A percentile compares a stretch with the other conserved stretches of the same genome.
Conservation (phyloP, 2,113 vertebrate genomes). For the Gasterosteus nipponicus region DNA sequence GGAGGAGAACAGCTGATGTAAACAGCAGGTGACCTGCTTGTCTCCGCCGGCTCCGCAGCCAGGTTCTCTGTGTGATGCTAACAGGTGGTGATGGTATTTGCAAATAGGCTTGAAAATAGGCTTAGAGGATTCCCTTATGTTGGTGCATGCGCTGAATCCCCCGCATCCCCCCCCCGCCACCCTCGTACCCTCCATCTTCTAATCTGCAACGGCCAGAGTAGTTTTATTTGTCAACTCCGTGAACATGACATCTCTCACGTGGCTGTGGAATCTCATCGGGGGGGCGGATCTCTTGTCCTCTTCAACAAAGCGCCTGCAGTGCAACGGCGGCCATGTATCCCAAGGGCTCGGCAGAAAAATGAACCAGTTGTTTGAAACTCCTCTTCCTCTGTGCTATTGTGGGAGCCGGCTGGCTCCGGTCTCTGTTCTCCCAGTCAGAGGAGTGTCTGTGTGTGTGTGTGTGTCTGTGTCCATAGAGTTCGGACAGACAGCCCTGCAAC, state of each 20-base stretch:
- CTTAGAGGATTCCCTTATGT: constrained; percentile 1
- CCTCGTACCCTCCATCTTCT: background rate
- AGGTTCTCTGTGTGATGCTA: background rate
- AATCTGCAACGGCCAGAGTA: background rate
- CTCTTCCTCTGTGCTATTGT: constrained; percentile 66
- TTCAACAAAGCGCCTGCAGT: constrained; percentile 68
- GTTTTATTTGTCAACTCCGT: constrained; percentile 12
- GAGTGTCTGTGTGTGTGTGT: constrained; percentile 13
- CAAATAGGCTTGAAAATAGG: constrained; percentile 12
- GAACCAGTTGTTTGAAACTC: constrained; percentile 73
- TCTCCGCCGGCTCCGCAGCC: constrained; percentile 24
- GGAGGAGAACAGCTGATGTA: constrained; percentile 32
- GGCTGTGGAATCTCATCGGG: constrained; percentile 73
- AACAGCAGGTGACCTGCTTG: constrained; percentile 73
- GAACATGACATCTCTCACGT: constrained; percentile 57
- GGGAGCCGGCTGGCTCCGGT: constrained; percentile 56
- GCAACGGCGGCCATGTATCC: constrained; percentile 52
- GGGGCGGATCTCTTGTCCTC: constrained; percentile 58
- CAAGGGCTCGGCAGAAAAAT: constrained; percentile 64
- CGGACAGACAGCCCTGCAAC: constrained; percentile 17
- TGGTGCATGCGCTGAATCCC: background rate
- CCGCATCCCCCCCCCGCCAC: background rate
- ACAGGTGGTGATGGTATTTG: background rate
- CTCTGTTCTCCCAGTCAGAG: constrained; percentile 41
- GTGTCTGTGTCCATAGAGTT: constrained; percentile 9